Evolutionary conservation across 1,140 invertebrate genomes (phyloP).

Genomic region (Drosophila guanche): DNA sequence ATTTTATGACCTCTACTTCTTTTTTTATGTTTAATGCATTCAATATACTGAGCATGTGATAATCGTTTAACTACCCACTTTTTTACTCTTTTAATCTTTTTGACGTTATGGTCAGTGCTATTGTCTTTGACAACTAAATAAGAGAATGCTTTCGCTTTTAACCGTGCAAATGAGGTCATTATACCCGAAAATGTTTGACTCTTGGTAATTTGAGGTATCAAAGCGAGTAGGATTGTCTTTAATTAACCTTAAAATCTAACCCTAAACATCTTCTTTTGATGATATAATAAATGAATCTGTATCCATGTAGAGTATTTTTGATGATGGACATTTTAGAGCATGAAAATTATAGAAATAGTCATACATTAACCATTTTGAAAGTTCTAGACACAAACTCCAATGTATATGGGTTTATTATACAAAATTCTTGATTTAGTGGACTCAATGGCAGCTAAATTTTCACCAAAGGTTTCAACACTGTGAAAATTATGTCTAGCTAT

Average conservation of each 20-base stretch:
- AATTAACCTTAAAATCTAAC: too few species aligned
- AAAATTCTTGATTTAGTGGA: neutral
- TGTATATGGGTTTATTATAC: slow-evolving; percentile 4
- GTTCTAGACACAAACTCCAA: neutral
- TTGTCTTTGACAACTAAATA: neutral
- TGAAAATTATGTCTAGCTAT: slow-evolving; percentile 22
- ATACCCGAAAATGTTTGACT: too few species aligned
- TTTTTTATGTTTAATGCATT: neutral
- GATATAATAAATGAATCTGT: slow-evolving; percentile 1
- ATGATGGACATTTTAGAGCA: neutral
- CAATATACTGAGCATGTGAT: neutral
- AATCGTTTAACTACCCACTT: neutral
- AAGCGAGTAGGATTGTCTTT: neutral
- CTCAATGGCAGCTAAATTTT: slow-evolving; percentile 10
- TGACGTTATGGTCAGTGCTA: neutral
- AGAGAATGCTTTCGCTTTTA: neutral
- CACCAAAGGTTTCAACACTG: neutral
- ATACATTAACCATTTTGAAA: slow-evolving; percentile 2
- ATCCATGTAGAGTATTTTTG: slow-evolving; percentile 4
- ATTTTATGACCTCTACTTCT: neutral
- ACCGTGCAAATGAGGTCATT: neutral
- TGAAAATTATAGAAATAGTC: slow-evolving; percentile 1
- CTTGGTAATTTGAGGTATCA: neutral
- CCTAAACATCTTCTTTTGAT: neutral
- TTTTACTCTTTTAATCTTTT: neutral